phyloP scores from a whole-genome alignment of 2,113 vertebrate genomes.

The Chamaea fasciata region DNA sequence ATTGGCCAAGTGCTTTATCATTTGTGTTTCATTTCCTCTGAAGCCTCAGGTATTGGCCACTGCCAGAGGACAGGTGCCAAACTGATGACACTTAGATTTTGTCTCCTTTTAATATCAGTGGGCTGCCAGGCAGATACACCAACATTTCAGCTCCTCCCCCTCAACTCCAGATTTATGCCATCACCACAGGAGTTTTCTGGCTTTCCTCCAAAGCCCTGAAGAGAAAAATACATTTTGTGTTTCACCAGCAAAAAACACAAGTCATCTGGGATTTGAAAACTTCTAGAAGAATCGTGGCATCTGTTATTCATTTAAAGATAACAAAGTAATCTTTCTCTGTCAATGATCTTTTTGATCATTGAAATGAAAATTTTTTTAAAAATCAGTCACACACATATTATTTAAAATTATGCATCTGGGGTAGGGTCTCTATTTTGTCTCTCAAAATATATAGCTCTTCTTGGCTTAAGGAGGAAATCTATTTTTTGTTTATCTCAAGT shows the following conservation, averaged over 20 bases:
- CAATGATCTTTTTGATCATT: background rate
- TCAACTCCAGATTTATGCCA: background rate
- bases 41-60: background rate
- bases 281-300: background rate
- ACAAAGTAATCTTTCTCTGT: background rate
- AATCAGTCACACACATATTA: background rate
- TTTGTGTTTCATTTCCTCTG: background rate
- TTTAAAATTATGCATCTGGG: background rate
- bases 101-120: background rate
- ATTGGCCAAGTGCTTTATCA: conserved; percentile 29
- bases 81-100: background rate
- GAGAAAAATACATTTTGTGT: background rate
- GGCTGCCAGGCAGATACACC: background rate
- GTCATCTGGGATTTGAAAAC: conserved; percentile 18
- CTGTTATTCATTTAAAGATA: background rate
- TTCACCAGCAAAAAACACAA: background rate
- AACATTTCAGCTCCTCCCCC: background rate
- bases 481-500: background rate
- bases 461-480: background rate
- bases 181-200: conserved; percentile 3
- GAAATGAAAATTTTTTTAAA: background rate
- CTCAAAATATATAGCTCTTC: background rate
- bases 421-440: background rate
- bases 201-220: background rate
- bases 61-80: conserved; percentile 26